Percentiles rank a stretch among this genome's conserved stretches.
These are phyloP conservation scores for Cyclura pinguis DNA, from an alignment of 2,797 vertebrate species.

Conservation along the genomic window DNA sequence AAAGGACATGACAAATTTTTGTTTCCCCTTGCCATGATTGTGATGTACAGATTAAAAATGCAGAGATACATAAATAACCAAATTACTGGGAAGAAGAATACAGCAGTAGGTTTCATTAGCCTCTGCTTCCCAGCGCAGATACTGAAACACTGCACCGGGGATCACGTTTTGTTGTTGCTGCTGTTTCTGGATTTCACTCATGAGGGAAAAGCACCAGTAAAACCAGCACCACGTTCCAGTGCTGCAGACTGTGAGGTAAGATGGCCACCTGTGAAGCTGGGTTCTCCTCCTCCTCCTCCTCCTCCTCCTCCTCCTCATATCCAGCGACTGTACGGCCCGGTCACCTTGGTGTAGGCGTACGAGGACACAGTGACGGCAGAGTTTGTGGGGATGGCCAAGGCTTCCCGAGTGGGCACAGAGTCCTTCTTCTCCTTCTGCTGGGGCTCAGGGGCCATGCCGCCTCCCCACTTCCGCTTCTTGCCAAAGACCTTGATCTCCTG, in stretches of 20 bases:
- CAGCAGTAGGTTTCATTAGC: slow-evolving; percentile 77
- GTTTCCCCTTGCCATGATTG: slow-evolving; percentile 62
- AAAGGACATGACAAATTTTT: slow-evolving; percentile 80
- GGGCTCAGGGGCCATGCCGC: slow-evolving; percentile 76
- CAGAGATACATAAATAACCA: slow-evolving; percentile 80
- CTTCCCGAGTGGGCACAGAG: slow-evolving; percentile 85
- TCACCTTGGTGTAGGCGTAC: slow-evolving; percentile 97
- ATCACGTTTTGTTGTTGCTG: neutral
- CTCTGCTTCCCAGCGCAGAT: slow-evolving; percentile 70
- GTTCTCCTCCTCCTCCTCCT: neutral
- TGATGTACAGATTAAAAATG: slow-evolving; percentile 76
- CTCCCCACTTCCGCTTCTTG: slow-evolving; percentile 97
- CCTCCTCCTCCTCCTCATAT: slow-evolving; percentile 80
- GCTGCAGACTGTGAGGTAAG: slow-evolving; percentile 98
- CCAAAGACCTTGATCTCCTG: slow-evolving; percentile 92
- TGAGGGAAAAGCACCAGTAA: slow-evolving; percentile 96
- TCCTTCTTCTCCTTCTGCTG: slow-evolving; percentile 91
- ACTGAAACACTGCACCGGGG: slow-evolving; percentile 58
- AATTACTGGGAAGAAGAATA: slow-evolving; percentile 75
- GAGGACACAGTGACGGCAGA: slow-evolving; percentile 93
- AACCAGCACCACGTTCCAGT: slow-evolving; percentile 81
- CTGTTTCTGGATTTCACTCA: slow-evolving; percentile 56
- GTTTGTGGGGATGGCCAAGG: slow-evolving; percentile 86
- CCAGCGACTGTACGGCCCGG: slow-evolving; percentile 96
- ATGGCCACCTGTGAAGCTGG: slow-evolving; percentile 62